Evolutionary conservation across 1,140 invertebrate genomes (phyloP), one percentile per base, ranked within the genome.

Genomic region (Oncopodura yosiiana): DNA sequence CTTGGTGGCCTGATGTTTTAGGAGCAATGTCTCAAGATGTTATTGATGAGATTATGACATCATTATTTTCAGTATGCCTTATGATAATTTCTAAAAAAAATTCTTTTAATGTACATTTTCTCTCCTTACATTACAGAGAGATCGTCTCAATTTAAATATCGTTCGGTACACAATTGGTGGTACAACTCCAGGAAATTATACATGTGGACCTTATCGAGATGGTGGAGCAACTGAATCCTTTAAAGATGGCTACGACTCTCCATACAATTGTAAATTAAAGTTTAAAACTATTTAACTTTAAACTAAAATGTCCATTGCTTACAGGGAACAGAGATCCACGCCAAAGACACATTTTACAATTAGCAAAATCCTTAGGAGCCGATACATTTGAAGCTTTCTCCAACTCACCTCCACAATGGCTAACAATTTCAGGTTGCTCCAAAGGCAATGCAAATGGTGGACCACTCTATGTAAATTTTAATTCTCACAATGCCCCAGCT

Each of bases 341-440:
- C 6, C 50, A 48, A 43, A 36, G 56, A n/a, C 45, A 41, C 27
- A 27, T 62, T n/a, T 27, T 62, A 2, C 16, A 23, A 24, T 32
- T 23, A 3, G 56, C 60, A 9, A 51, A 58, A 24, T 29, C n/a
- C 4, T 23, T 56, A 6, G 61, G 61, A 14, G 56, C 30, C 1
- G 45, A 62, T 24, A 56, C 34, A 11, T 59, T 62, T 24, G 61
- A 62, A 56, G 61, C 61, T 0, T 62, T 62, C 49, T 59, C 56
- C 3, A 62, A 62, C 37, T 34, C 38, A 26, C 56, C 61, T 32
- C 61, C 61, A 11, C 44, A 55, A 41, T 63, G 61, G 61, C 32
- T 63, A 49, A 63, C 61, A 29, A 48, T 48, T 14, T 46, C 29
- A 19, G 57, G 57, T 12, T 63, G 61, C 24, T 60, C 61, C 8